A percentile compares a stretch with the other conserved stretches of the same genome.
phyloP scores from a whole-genome alignment of 2,888 invertebrate species.

The Branchipolynoe longqiensis region DNA sequence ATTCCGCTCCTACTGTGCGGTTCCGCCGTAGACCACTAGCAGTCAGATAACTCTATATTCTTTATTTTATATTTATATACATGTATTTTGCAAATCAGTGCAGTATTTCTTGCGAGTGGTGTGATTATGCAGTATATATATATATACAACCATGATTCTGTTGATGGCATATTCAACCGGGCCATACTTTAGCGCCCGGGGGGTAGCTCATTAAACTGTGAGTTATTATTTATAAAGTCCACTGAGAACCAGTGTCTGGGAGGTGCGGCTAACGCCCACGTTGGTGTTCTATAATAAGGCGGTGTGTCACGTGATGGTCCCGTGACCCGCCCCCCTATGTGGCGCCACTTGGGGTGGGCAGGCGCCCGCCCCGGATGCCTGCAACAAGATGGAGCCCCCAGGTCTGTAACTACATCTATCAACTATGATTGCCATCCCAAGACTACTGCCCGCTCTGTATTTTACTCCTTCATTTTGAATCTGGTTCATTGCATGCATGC shows the following conservation, averaged over 20 bases:
- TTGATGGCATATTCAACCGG: too few relatives aligned
- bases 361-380: conserved; percentile 18
- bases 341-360: conserved; percentile 2
- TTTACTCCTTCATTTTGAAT: not conserved
- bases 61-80: too few relatives aligned
- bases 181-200: too few relatives aligned
- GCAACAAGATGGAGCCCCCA: conserved; percentile 33
- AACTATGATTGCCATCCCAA: conserved; percentile 44
- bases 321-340: not conserved
- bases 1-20: too few relatives aligned
- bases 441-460: not conserved
- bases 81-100: not conserved
- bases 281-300: too few relatives aligned
- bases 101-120: not conserved
- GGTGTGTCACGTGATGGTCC: not conserved
- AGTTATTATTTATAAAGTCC: too few relatives aligned
- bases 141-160: too few relatives aligned
- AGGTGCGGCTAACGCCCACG: too few relatives aligned
- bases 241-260: too few relatives aligned
- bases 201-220: too few relatives aligned
- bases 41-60: too few relatives aligned
- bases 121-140: not conserved
- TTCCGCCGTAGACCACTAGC: too few relatives aligned
- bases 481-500: conserved; percentile 2
- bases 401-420: conserved; percentile 44